Evolutionary conservation across 1,140 invertebrate species (phyloP), one percentile per base, ranked within the genome.

Genomic region (Drosophila takahashii): DNA sequence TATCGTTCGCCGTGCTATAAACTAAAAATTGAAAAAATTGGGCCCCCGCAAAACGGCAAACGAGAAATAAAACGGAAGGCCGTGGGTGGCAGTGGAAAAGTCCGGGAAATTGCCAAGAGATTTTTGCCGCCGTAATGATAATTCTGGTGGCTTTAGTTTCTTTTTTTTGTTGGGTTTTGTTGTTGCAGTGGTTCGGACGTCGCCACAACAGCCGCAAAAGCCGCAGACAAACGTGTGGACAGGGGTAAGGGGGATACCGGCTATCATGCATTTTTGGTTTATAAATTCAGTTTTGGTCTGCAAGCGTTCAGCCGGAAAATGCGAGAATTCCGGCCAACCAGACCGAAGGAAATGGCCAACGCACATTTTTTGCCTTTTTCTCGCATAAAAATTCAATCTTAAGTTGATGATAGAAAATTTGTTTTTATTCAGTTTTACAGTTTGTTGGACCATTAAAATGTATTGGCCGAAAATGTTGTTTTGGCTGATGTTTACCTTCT

Each of bases 271-370:
- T 81, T 81, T 75, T 75, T 71, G 81, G 64, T 86, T 86, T 86
- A 81, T 86, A 85, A 76, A 79, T 86, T 79, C 65, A 67, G 70
- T 78, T 75, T 86, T 81, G 81, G 79, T 58, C 64, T 71, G 78
- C 69, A 81, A 72, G 60, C 83, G 70, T 76, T 81, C 69, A 81
- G 61, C 50, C 44, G 79, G 70, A 86, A 87, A 87, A 81, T 86
- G 64, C 74, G 57, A 65, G 54, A 27, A 64, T 64, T 61, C 66
- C 51, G 52, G 45, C 7, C 11, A 15, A 69, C 42, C 36, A 64
- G 41, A 59, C 37, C 42, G 7, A 32, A 37, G 60, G 60, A 32
- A 74, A 64, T 47, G 51, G 32, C 8, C 22, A 48, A 56, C 69
- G 71, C 71, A 74, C 71, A 74, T 74, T 50, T 72, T 71, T 73